Base-by-base conservation (phyloP, 2,797 vertebrate genomes). In the Clarias pachynema region DNA sequence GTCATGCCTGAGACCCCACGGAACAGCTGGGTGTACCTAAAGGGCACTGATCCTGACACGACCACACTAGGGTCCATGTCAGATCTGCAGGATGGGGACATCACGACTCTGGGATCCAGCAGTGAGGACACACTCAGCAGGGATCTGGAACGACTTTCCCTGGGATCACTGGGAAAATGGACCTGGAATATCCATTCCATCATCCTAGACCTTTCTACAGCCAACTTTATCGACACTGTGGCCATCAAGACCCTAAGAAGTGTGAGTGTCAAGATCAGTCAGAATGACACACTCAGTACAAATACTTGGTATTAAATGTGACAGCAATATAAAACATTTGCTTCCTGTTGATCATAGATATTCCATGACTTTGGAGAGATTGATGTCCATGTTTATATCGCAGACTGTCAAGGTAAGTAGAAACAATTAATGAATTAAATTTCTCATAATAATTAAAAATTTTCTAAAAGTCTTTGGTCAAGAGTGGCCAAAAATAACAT, bases 331-430 rank as follows among this genome's bases (percentile, higher is more conserved):
- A 12, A 18, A 73, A 78, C 26, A 63, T 49, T 63, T 83, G 5
- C n/a, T 10, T 83, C 91, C 86, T 87, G 24, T 84, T 29, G 44
- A 84, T 31, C 31, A 69, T 94, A 99, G 98, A 97, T 99, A 94
- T 97, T 98, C 91, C 94, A 87, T 6, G 97, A 99, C 93, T 99
- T 98, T 93, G 94, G 62, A 81, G 97, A 98, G 90, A 96, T 99
- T 79, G 97, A 98, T 91, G 95, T 98, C 69, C 94, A 97, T 0
- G 94, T 99, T 83, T 97, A 97, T 88, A 16, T 99, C 60, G 95
- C 96, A 2, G 92, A 96, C 83, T 99, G 97, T 91, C 94, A 97
- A 5, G 92, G 98, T 99, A 86, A 92, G 95, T 86, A 60, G 82
- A 80, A 74, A 59, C 34, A 26, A 57, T 60, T 37, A 40, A 31